Conservation (phyloP, 2,888 invertebrate genomes). For the Altica lythri region DNA sequence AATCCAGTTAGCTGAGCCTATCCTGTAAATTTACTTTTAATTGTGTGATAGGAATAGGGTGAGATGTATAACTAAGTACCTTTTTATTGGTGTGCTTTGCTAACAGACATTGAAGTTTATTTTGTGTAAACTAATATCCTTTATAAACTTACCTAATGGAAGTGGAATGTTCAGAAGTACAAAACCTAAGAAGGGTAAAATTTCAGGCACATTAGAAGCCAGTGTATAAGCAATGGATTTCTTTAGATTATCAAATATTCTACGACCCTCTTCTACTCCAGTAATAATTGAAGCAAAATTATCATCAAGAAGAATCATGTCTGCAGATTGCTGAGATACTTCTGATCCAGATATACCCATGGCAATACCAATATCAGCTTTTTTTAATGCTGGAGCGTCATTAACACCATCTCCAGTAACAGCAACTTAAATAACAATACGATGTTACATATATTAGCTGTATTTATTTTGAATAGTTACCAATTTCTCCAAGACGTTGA, state of each 20-base stretch:
- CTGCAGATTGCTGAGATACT: conserved; percentile 85
- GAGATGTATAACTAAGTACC: too few relatives aligned
- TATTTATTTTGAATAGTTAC: too few relatives aligned
- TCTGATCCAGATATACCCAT: conserved; percentile 81
- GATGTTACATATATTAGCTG: too few relatives aligned
- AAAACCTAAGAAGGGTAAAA: conserved; percentile 78
- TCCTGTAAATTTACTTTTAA: too few relatives aligned
- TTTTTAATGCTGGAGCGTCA: conserved; percentile 82
- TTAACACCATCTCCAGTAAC: conserved; percentile 90
- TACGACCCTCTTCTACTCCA: conserved; percentile 82
- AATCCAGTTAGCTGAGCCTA: too few relatives aligned
- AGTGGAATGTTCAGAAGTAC: conserved; percentile 75
- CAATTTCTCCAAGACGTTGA: conserved; percentile 76
- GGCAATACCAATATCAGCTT: conserved; percentile 80
- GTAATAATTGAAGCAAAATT: conserved; percentile 87
- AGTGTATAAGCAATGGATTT: conserved; percentile 84
- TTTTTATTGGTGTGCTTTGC: too few relatives aligned
- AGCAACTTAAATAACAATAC: conserved; percentile 70
- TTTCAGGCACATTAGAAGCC: conserved; percentile 83
- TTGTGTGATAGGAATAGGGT: too few relatives aligned
- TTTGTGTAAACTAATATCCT: conserved; percentile 52
- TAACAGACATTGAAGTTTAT: background rate
- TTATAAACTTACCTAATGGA: conserved; percentile 62
- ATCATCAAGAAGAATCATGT: conserved; percentile 86
- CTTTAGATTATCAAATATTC: conserved; percentile 85